Evolutionary conservation across 1,140 invertebrate species (phyloP), one percentile per base, ranked within the genome.

Genomic region (Formica selysi): DNA sequence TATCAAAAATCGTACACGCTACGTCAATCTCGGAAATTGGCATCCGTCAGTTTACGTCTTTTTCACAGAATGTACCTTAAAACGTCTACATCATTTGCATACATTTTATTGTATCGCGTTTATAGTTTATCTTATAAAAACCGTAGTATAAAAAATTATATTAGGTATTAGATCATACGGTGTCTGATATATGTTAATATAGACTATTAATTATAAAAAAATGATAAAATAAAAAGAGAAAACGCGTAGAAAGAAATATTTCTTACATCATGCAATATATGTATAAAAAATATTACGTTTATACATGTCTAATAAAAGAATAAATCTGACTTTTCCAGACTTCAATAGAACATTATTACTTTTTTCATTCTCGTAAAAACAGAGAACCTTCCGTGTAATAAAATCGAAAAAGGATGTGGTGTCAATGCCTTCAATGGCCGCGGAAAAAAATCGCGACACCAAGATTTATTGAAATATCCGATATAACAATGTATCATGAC

Each of bases 21-120:
- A 61, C 67, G 79, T 83, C 79, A 83, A 83, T 83, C 79, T 61
- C 79, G 68, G 79, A 83, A 83, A 83, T 83, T 83, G 79, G 68
- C 68, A 83, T 83, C 54, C 57, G 79, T 83, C 79, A 83, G 79
- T 74, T 62, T 57, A 61, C 68, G 79, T 83, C 68, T 83, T 74
- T 74, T 48, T 36, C 54, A 44, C 26, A 26, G 54, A 83, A 83
- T 73, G 16, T 51, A 61, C n/a, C n/a, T 73, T 48, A 44, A 83
- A 74, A 48, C 61, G 22, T 83, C 41, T 59, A 38, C 79, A 8
- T 61, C 64, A 13, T 83, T 83, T 73, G 38, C 68, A 26, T 61
- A 36, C 44, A 61, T 73, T 36, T 70, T 19, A 36, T 26, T 61
- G 62, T 32, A 41, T 61, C 16, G 57, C 13, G 26, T 81, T 61